Conservation (phyloP, 2,888 invertebrate species). For the Melolontha melolontha region DNA sequence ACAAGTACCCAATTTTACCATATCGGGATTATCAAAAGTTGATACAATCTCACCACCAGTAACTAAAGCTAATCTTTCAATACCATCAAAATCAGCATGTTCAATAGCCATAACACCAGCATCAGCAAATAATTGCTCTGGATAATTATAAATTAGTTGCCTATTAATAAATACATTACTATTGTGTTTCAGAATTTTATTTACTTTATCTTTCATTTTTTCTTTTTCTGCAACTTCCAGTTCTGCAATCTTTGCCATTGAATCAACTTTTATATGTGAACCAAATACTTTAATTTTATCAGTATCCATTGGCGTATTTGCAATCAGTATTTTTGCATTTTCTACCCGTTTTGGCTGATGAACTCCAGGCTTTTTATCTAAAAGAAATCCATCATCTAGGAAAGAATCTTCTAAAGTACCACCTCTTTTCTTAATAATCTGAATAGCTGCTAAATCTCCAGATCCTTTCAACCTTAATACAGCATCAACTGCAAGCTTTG, state of each 20-base stretch:
- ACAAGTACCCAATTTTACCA: conserved; percentile 93
- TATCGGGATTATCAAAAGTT: conserved; percentile 94
- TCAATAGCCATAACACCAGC: conserved; percentile 99
- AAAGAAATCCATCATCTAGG: conserved; percentile 92
- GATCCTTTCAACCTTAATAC: conserved; percentile 95
- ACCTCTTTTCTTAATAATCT: conserved; percentile 97
- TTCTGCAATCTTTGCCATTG: conserved; percentile 96
- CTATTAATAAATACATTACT: conserved; percentile 98
- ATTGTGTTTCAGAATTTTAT: conserved; percentile 93
- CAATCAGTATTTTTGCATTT: conserved; percentile 96
- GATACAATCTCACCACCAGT: conserved; percentile 99
- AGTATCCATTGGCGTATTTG: conserved; percentile 99
- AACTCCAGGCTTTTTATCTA: conserved; percentile 97
- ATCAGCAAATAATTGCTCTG: conserved; percentile 99
- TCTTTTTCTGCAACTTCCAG: conserved; percentile 98
- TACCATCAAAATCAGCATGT: conserved; percentile 99
- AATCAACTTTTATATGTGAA: conserved; percentile 92
- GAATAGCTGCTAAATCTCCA: conserved; percentile 94
- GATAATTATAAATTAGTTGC: conserved; percentile 99
- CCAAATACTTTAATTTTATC: conserved; percentile 99
- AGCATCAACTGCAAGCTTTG: conserved; percentile 95
- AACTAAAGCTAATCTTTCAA: conserved; percentile 96
- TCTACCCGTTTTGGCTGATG: conserved; percentile 97
- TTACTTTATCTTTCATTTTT: conserved; percentile 99
- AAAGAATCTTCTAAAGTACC: conserved; percentile 95